Percentiles rank a stretch among this genome's conserved stretches.
Conservation (phyloP, 2,888 invertebrate genomes). For the Erebia palarica region DNA sequence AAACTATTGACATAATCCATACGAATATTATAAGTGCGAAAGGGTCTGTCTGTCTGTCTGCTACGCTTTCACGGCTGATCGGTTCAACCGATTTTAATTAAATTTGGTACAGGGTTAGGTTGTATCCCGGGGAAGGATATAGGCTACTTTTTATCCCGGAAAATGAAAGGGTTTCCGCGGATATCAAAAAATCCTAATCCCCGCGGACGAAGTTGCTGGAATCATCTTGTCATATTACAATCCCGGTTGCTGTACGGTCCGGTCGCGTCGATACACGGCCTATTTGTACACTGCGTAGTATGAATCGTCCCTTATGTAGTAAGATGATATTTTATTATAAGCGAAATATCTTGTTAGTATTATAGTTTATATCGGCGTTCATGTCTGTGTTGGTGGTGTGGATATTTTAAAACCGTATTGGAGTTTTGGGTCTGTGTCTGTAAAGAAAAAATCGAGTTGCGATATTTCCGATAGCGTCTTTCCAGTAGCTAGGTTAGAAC, state of each 20-base stretch:
- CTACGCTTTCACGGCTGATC: too few relatives aligned
- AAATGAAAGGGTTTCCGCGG: too few relatives aligned
- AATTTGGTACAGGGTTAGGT: too few relatives aligned
- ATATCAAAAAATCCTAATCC: too few relatives aligned
- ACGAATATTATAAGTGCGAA: too few relatives aligned
- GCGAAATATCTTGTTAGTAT: slow-evolving; percentile 28
- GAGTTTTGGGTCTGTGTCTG: background rate
- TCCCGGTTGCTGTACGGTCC: background rate
- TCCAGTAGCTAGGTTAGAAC: background rate
- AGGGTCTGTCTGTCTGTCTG: too few relatives aligned
- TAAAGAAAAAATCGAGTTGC: background rate
- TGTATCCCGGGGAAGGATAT: too few relatives aligned
- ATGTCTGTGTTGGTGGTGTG: slow-evolving; percentile 13
- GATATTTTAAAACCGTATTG: slow-evolving; percentile 20
- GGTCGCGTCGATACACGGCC: background rate
- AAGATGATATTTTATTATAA: slow-evolving; percentile 35
- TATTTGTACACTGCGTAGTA: background rate
- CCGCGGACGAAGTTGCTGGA: too few relatives aligned
- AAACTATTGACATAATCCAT: too few relatives aligned
- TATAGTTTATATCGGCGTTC: slow-evolving; percentile 24
- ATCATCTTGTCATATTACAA: too few relatives aligned
- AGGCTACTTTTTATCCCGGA: too few relatives aligned
- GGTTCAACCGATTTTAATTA: too few relatives aligned
- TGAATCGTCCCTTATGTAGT: slow-evolving; percentile 17
- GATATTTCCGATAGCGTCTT: background rate